These are phyloP conservation scores for Bombus waltoni DNA, from an alignment of 1,140 invertebrate species.

Conservation along the genomic window DNA sequence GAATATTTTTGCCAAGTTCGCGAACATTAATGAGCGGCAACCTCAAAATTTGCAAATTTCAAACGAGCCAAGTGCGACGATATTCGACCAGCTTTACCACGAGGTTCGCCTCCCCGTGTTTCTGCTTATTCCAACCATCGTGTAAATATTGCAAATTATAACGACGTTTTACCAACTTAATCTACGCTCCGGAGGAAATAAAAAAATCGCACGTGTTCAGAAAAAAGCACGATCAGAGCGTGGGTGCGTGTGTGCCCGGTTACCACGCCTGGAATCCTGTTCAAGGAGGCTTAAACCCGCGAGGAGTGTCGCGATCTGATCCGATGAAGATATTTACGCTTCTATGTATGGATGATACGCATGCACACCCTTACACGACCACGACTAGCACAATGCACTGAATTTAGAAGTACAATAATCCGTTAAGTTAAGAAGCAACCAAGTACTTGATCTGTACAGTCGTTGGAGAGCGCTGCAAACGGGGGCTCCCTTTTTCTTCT, in stretches of 20 bases:
- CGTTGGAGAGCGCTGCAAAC: not conserved
- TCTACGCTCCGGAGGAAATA: not conserved
- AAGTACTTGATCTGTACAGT: constrained; percentile 26
- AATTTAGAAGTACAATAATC: constrained; percentile 58
- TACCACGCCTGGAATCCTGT: constrained; percentile 22
- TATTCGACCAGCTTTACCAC: not conserved
- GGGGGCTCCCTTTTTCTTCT: not conserved
- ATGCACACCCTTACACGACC: not conserved
- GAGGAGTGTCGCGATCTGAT: constrained; percentile 34
- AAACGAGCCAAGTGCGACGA: not conserved
- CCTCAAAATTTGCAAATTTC: not conserved
- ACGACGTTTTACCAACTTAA: not conserved
- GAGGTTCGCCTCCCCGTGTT: not conserved
- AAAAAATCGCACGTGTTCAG: not conserved
- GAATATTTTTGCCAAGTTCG: not conserved
- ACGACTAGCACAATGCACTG: constrained; percentile 33
- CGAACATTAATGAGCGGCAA: constrained; percentile 12
- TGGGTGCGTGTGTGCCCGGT: constrained; percentile 2
- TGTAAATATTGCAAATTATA: constrained; percentile 40
- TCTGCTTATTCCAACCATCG: not conserved
- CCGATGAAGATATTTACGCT: constrained; percentile 50
- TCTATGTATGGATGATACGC: not conserved
- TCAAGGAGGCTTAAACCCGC: constrained; percentile 54
- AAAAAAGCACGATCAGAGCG: not conserved
- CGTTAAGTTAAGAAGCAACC: constrained; percentile 50